Conservation (phyloP, 2,797 vertebrate genomes). For the Silurus lanzhouensis region DNA sequence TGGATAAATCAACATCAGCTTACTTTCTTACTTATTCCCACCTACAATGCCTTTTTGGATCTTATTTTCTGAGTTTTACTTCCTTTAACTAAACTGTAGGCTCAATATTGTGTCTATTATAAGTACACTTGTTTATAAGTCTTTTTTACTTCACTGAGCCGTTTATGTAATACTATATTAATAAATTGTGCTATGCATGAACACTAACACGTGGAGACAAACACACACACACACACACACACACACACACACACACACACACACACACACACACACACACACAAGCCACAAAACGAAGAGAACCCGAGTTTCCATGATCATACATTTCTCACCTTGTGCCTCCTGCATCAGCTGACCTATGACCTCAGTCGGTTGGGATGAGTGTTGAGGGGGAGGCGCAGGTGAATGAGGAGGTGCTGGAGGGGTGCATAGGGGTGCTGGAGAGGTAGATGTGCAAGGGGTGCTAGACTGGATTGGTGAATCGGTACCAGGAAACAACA, state of each 20-base stretch:
- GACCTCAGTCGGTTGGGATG: conserved; percentile 66
- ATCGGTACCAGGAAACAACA: conserved; percentile 67
- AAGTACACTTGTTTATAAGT: neutral
- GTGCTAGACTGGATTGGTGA: conserved; percentile 52
- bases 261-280: neutral
- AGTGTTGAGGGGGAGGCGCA: conserved; percentile 30
- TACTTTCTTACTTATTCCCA: neutral
- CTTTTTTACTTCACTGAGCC: neutral
- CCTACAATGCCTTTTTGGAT: neutral
- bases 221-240: neutral
- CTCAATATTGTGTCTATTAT: neutral
- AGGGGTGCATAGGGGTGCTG: conserved; percentile 12
- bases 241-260: too few relatives aligned
- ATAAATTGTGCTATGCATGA: neutral
- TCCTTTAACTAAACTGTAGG: neutral
- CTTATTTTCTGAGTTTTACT: neutral
- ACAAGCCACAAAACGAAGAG: neutral
- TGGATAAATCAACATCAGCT: neutral
- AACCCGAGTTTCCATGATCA: conserved; percentile 7
- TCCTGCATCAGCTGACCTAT: conserved; percentile 77
- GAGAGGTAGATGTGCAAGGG: conserved; percentile 21
- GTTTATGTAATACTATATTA: neutral
- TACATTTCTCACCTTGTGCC: conserved; percentile 72
- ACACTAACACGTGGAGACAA: conserved; percentile 13
- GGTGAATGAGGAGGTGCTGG: conserved; percentile 56